Percentiles rank a stretch among this genome's conserved stretches.
These are phyloP conservation scores for Arenaria interpres DNA, from an alignment of 2,113 vertebrate genomes.

Conservation along the genomic window DNA sequence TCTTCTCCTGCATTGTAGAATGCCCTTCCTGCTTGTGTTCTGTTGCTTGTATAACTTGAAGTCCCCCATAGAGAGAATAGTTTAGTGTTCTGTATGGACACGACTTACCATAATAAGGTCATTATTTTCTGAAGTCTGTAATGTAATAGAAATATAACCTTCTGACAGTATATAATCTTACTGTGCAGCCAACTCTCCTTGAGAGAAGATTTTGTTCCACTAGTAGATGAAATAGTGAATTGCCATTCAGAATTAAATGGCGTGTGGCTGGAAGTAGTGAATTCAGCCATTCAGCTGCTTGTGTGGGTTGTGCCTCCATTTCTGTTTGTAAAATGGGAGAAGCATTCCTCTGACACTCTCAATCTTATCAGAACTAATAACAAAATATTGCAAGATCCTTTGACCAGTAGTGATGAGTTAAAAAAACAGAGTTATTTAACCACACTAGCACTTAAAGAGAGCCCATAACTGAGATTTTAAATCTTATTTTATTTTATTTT, in stretches of 20 bases:
- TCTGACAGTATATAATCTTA: not conserved
- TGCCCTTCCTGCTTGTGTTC: not conserved
- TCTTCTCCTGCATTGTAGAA: not conserved
- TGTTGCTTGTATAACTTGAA: not conserved
- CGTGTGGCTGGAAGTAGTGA: not conserved
- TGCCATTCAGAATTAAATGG: not conserved
- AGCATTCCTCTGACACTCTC: not conserved
- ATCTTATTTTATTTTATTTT: not conserved
- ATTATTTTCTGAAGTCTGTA: not conserved
- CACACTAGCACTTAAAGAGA: not conserved
- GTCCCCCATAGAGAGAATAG: not conserved
- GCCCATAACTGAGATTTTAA: not conserved
- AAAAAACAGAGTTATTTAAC: not conserved
- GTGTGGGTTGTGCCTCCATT: not conserved
- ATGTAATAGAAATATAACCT: not conserved
- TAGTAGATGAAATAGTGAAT: not conserved
- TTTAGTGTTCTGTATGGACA: not conserved
- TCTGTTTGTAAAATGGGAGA: not conserved
- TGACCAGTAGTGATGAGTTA: not conserved
- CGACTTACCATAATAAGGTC: not conserved
- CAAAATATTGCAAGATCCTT: not conserved
- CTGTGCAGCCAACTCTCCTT: not conserved
- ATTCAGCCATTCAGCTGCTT: not conserved
- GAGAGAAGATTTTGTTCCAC: not conserved
- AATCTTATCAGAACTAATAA: not conserved